Base-by-base conservation (phyloP, 1,140 invertebrate species). In the Sitodiplosis mosellana region DNA sequence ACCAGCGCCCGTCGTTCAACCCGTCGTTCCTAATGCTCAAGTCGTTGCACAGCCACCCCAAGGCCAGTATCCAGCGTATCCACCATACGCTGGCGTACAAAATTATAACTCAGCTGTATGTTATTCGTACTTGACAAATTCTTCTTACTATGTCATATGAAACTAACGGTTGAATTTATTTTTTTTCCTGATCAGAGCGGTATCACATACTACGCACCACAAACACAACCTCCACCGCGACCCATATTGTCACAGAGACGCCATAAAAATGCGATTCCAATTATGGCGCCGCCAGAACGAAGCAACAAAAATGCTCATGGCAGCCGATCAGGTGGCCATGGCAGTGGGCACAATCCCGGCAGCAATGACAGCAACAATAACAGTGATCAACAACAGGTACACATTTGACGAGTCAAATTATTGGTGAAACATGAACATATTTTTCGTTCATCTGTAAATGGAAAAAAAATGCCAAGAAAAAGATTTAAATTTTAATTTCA, bases 201-300 rank as follows among this genome's bases (percentile, higher is more conserved):
- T n/a, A 63, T 62, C 12, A 64, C 62, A 14, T 64, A 64, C 46
- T 64, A 64, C 49, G 59, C 63, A 47, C 58, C 61, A 20, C 60
- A 60, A 8, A 53, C 54, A 4, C 61, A 60, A 49, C 48, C 58
- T 17, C 46, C 55, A 15, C 56, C 52, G 20, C 55, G 62, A 18
- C 62, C 59, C 1, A 50, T 58, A 36, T 45, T 64, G 46, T 58
- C 61, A n/a, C 61, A 64, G 52, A 54, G 64, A 41, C 57, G 65
- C 33, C 65, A 64, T 14, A 67, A 63, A 18, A 67, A 64, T 52
- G 63, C 65, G 17, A 67, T 67, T 48, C 65, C 65, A 34, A 67
- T 67, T 37, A 52, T 67, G 27, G 63, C 65, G 20, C 65, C 65
- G 38, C 64, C 65, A 6, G 61, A 64, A 61, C 44, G 58, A 60